Base-by-base conservation (phyloP, 2,888 invertebrate genomes). In the Phorcus lineatus region DNA sequence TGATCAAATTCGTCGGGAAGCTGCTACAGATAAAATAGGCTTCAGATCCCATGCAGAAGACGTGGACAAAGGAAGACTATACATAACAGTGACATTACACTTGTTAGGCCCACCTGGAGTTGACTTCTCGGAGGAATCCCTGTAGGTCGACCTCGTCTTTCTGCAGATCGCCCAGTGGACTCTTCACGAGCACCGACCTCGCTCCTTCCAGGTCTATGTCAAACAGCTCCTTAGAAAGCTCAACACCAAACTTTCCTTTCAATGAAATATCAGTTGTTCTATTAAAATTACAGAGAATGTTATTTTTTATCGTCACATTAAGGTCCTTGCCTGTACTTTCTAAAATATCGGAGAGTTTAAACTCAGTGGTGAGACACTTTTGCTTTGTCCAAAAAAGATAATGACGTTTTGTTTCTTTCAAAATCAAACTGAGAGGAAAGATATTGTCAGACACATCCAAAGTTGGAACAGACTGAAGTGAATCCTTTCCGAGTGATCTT, bases 211-310 rank as follows among this genome's bases (percentile, higher is more conserved):
- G 57, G 52, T 87, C 86, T 31, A 86, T 83, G 80, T 87, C 86
- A 19, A 88, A 52, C 16, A 87, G 79, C 75, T 87, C 87, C 55
- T 87, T 84, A 53, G 80, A 22, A 6, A 88, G 67, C 17, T 86
- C 84, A 1, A 86, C 85, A 19, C 88, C 87, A 83, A 88, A 85
- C 67, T 88, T 87, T 31, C 88, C 88, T 57, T 86, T 87, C 55
- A 88, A 67, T 0, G 87, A 86, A 13, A 88, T 54, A 22, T 86
- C 82, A 16, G 86, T 84, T 36, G 81, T 83, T 19, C 83, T 78
- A 70, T 84, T 82, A 40, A 79, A 82, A 16, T 80, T 80, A n/a
- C 53, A 36, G 9, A 54, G 6, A 31, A 53, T n/a, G 17, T 16
- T 55, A 17, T 53, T 55, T 6, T 55, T 36, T 11, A 19, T 36